Base-by-base conservation (phyloP, 2,888 invertebrate species). In the Camponotus fellah region DNA sequence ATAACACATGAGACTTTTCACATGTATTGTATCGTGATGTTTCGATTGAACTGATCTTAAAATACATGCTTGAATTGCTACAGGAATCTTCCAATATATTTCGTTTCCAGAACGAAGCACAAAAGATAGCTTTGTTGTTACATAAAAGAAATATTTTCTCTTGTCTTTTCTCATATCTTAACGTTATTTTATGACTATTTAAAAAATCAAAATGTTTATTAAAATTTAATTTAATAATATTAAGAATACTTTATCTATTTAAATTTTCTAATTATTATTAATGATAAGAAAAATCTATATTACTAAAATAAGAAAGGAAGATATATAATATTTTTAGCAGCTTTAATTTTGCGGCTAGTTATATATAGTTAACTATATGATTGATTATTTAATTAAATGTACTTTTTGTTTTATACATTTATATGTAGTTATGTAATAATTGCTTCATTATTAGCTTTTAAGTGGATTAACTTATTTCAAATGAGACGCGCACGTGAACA, bases 61-160 rank as follows among this genome's bases (percentile, higher is more conserved):
- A 26, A 17, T 64, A 14, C 21, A 75, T 14, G 46, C 34, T 65
- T 46, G 34, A 76, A 49, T 65, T 76, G 17, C 49, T 34, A 21
- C 21, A 46, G 14, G 21, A 4, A 49, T 65, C 6, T 6, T 49
- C 32, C 32, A 14, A 49, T 34, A 37, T 46, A 43, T 75, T 40
- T 46, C 5, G 9, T 21, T 64, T n/a, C 4, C 43, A 9, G 17
- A 43, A 4, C 21, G 9, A 64, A 62, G 62, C 60, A 74, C n/a
- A 32, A 37, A 43, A 62, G 8, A 34, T 62, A n/a, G 9, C n/a
- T 10, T 62, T 32, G 6, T 58, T 58, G 21, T 71, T 56, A 40
- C 12, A n/a, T 32, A 34, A 53, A n/a, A 53, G 53, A 49, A 49
- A 49, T 53, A n/a, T 53, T 53, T 53, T 6, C n/a, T n/a, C 5